A percentile compares a stretch with the other conserved stretches of the same genome.
Conservation (phyloP, 2,113 vertebrate genomes). For the Hucho hucho region DNA sequence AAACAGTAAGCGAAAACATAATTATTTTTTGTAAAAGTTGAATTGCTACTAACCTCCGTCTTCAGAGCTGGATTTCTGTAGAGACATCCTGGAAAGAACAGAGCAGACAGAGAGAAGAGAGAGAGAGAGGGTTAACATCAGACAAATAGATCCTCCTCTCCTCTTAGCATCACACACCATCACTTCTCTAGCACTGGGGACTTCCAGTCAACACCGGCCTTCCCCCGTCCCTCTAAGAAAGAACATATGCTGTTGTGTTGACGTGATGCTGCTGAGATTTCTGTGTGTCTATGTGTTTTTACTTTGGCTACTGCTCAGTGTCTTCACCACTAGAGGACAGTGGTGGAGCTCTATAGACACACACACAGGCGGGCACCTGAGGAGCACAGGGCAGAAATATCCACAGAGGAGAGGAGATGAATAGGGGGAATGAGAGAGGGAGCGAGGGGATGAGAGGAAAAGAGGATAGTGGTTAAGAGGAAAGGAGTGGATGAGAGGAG, state of each 20-base stretch:
- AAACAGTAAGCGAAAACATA: too few relatives aligned
- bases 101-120: too few relatives aligned
- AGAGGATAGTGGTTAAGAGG: conserved; percentile 7
- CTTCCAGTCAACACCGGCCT: not conserved
- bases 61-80: conserved; percentile 92
- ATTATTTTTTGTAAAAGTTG: too few relatives aligned
- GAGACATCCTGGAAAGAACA: conserved; percentile 77
- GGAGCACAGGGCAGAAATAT: conserved; percentile 52
- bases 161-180: not conserved
- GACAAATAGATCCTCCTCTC: not conserved
- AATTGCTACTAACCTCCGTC: conserved; percentile 79
- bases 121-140: too few relatives aligned
- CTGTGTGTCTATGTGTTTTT: too few relatives aligned
- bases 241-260: not conserved
- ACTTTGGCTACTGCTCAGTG: conserved; percentile 6
- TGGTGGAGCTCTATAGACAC: conserved; percentile 37
- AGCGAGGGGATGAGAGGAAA: conserved; percentile 8
- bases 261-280: too few relatives aligned
- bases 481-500: not conserved
- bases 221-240: not conserved
- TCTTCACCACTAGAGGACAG: conserved; percentile 65
- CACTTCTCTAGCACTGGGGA: not conserved
- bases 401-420: not conserved
- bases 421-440: conserved; percentile 2
- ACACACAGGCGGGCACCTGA: conserved; percentile 50